Base-by-base conservation (phyloP, 2,113 vertebrate genomes). In the Psittacula cyanocephala region DNA sequence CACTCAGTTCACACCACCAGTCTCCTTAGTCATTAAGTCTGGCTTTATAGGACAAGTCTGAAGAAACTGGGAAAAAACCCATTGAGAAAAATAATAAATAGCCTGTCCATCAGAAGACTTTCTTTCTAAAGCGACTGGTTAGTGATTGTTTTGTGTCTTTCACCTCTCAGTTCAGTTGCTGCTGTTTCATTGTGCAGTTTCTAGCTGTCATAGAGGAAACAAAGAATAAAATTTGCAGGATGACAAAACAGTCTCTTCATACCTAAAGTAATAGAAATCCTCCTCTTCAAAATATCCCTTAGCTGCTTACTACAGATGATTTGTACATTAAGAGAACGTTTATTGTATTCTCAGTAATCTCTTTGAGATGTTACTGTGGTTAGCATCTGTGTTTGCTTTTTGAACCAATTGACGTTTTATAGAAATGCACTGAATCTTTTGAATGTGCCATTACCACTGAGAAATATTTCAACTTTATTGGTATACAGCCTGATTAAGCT, bases 161-260 rank as follows among this genome's bases (percentile, higher is more conserved):
- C 29, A 46, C 19, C 12, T 82, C 55, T n/a, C 31, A 71, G 2
- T 60, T 35, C 33, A 50, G 20, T 33, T 89, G 24, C 52, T 71
- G 27, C 46, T 67, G 24, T 33, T 87, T 39, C 81, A 44, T 19
- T 86, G 8, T 52, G 57, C 18, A 27, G 43, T 62, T 89, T 74
- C 28, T 37, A 84, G 41, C 23, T 3, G 0, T 2, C 3, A 43
- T 29, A 25, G 18, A 1, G 4, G 3, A 17, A 14, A 7, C 15
- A 67, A 85, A 17, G 3, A 43, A 29, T 22, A 43, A 68, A 71
- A 77, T 28, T 31, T 52, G 4, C 52, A 44, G 35, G 15, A 44
- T 77, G 76, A 52, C 6, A 49, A 43, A 80, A 50, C 27, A 78
- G 20, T 41, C 17, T 46, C 18, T 77, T 83, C 28, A 27, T 31